Evolutionary conservation across 2,888 invertebrate genomes (phyloP), one percentile per base, ranked within the genome.

Genomic region (Leptopilina drosophilae): DNA sequence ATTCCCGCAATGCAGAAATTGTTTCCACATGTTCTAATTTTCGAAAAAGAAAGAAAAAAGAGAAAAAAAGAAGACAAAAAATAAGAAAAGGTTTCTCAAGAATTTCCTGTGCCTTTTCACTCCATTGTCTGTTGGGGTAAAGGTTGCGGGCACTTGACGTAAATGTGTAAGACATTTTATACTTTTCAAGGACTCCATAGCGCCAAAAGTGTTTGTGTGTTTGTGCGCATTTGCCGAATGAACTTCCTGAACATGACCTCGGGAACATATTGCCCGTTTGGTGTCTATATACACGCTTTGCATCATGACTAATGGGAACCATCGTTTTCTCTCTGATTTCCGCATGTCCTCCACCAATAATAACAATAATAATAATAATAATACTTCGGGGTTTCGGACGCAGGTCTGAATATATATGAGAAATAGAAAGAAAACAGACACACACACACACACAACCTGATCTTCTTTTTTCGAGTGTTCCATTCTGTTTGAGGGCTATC

Each of bases 401-500:
- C 20, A 62, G 15, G 8, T 1, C 20, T 20, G 20, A 20, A 20
- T 20, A 20, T 20, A 20, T 20, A 20, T 20, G 20, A 20, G 20
- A 20, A 20, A 20, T 20, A 20, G 20, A 20, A 20, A 62, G 62
- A 62, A 62, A 20, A 62, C 62, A 20, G 2, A 33, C 33, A 33
- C 33, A 33, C 33, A 20, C 33, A 33, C 33, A 33, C 3, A 33
- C 33, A 33, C 62, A 62, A 20, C 62, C 15, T 62, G 20, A 62
- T 20, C 62, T 62, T 7, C 14, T 59, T 33, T 20, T 33, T 20
- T 20, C 20, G 15, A 62, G 62, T 15, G 62, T 15, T 62, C 49
- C 12, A 59, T 59, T 59, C 59, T 59, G n/a, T 49, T 59, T 62
- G 62, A 62, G 62, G 62, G 62, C 62, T 62, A 62, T 62, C 62